These are phyloP conservation scores for Hippocampus mohnikei DNA, from an alignment of 2,113 vertebrate species.

Conservation along the genomic window DNA sequence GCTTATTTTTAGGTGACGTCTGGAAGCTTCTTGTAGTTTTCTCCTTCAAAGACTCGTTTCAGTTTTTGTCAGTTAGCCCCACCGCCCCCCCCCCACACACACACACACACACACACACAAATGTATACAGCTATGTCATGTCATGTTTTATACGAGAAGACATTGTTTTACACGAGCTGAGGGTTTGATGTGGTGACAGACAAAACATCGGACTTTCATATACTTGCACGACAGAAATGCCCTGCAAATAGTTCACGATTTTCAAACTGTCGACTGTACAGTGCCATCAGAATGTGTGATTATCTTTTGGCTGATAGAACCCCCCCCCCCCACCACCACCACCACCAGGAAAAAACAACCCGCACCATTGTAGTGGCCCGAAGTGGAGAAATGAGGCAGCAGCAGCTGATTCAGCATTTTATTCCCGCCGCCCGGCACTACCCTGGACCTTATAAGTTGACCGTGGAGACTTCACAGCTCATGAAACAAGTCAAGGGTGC, in stretches of 20 bases:
- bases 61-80: not conserved
- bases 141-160: not conserved
- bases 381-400: conserved; percentile 2
- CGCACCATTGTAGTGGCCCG: not conserved
- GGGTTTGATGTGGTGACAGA: conserved; percentile 10
- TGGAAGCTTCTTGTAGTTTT: not conserved
- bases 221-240: conserved; percentile 12
- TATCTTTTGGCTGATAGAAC: not conserved
- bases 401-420: conserved; percentile 47
- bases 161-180: not conserved
- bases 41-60: not conserved
- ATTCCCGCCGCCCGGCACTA: conserved; percentile 8
- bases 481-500: conserved; percentile 57
- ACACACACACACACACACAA: not conserved
- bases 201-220: conserved; percentile 23
- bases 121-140: not conserved
- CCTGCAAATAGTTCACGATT: conserved; percentile 10
- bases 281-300: not conserved
- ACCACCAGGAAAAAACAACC: too few species aligned
- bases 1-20: not conserved
- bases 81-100: too few species aligned
- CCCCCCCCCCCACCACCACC: too few species aligned
- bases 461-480: conserved; percentile 53
- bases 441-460: conserved; percentile 46
- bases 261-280: not conserved